Evolutionary conservation across 2,113 vertebrate species (phyloP).

Genomic region (Chloroceryle aenea): DNA sequence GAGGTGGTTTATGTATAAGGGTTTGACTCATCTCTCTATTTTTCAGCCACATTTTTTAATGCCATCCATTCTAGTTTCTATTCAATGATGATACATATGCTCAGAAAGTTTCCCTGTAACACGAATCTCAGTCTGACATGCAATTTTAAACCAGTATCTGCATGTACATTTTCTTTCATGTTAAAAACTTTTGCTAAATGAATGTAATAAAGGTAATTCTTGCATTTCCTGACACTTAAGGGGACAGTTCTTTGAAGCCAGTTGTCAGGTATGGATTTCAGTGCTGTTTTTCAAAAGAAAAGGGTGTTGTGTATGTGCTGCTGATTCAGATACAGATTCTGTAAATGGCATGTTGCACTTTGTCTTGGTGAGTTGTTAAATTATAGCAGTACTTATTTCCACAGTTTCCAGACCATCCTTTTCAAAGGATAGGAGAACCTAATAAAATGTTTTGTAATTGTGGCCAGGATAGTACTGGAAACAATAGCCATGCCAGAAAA

Average conservation of each 20-base stretch:
- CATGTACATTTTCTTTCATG: background rate
- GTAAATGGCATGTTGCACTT: background rate
- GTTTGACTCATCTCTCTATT: background rate
- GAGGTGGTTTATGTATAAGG: background rate
- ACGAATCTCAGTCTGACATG: background rate
- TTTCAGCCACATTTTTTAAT: background rate
- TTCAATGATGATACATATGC: background rate
- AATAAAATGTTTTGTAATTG: background rate
- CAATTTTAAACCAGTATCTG: background rate
- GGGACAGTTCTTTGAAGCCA: background rate
- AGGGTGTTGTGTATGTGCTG: background rate
- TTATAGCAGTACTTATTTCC: background rate
- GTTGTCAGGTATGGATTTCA: background rate
- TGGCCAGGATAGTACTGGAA: background rate
- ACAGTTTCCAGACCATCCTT: background rate
- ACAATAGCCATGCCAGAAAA: background rate
- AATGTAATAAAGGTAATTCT: background rate
- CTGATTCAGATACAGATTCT: background rate
- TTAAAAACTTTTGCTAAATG: background rate
- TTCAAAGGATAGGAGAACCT: background rate
- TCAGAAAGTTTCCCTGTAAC: background rate
- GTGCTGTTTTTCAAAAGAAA: background rate
- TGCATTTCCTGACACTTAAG: background rate
- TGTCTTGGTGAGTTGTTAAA: background rate
- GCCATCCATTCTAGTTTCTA: background rate